Percentiles rank a stretch among this genome's conserved stretches.
Conservation (phyloP, 2,113 vertebrate genomes). For the Condylura cristata region DNA sequence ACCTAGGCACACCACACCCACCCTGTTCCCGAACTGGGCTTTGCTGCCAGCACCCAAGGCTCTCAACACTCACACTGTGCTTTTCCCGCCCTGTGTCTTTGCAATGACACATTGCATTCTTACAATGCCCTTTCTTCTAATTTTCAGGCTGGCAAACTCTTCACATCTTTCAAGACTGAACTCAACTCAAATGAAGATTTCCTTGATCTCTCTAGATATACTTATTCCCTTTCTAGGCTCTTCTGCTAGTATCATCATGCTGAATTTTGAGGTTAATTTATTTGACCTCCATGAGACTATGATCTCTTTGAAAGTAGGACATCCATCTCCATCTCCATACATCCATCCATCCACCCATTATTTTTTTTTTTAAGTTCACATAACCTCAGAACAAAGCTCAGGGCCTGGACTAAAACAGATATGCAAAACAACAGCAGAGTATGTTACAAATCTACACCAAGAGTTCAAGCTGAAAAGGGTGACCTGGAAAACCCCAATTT, state of each 20-base stretch:
- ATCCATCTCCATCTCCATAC: neutral
- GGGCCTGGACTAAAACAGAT: neutral
- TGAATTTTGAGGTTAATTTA: neutral
- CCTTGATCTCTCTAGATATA: neutral
- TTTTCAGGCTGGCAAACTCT: neutral
- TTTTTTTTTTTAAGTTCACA: neutral
- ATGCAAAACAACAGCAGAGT: neutral
- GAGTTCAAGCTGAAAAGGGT: neutral
- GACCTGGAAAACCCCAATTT: constrained; percentile 33
- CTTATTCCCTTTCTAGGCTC: neutral
- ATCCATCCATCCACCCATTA: neutral
- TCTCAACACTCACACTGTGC: neutral
- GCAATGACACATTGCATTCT: too few relatives aligned
- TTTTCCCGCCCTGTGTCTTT: neutral
- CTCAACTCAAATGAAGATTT: neutral
- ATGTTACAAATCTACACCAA: neutral
- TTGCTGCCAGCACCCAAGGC: neutral
- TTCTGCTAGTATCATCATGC: neutral
- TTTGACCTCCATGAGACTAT: neutral
- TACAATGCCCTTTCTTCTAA: neutral
- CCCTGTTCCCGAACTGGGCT: too few relatives aligned
- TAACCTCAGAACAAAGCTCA: neutral
- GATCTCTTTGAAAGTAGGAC: neutral
- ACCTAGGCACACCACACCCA: neutral
- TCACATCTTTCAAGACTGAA: neutral